Conservation (phyloP, 2,888 invertebrate genomes). For the Hemithea aestivaria region DNA sequence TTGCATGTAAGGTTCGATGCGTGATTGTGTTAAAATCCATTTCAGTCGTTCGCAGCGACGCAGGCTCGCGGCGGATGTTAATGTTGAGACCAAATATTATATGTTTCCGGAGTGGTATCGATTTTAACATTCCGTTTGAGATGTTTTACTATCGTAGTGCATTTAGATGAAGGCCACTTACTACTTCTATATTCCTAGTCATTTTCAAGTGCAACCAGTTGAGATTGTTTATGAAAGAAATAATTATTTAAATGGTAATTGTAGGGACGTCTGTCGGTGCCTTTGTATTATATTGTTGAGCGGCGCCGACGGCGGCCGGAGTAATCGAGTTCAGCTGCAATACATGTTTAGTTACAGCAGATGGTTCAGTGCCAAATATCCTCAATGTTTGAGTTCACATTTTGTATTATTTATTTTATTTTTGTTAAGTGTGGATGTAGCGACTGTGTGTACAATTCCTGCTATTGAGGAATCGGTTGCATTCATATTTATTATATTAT, state of each 20-base stretch:
- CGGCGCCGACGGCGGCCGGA: constrained; percentile 35
- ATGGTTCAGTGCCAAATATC: constrained; percentile 79
- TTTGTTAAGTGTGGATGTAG: constrained; percentile 75
- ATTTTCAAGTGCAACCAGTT: constrained; percentile 76
- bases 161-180: constrained; percentile 71
- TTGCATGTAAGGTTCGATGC: constrained; percentile 63
- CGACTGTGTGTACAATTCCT: constrained; percentile 76
- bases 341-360: constrained; percentile 51
- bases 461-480: constrained; percentile 79
- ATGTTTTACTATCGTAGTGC: constrained; percentile 52
- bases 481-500: constrained; percentile 77
- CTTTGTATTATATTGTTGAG: constrained; percentile 70
- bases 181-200: constrained; percentile 77
- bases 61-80: constrained; percentile 69
- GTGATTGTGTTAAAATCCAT: constrained; percentile 62
- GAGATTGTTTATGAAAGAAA: constrained; percentile 67
- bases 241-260: constrained; percentile 57
- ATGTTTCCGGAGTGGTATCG: constrained; percentile 77
- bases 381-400: constrained; percentile 68
- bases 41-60: constrained; percentile 59
- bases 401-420: constrained; percentile 60
- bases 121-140: constrained; percentile 76
- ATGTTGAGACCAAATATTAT: constrained; percentile 78
- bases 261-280: constrained; percentile 38
- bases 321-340: constrained; percentile 46